Evolutionary conservation across 2,888 invertebrate genomes (phyloP).

Genomic region (Tuta absoluta): DNA sequence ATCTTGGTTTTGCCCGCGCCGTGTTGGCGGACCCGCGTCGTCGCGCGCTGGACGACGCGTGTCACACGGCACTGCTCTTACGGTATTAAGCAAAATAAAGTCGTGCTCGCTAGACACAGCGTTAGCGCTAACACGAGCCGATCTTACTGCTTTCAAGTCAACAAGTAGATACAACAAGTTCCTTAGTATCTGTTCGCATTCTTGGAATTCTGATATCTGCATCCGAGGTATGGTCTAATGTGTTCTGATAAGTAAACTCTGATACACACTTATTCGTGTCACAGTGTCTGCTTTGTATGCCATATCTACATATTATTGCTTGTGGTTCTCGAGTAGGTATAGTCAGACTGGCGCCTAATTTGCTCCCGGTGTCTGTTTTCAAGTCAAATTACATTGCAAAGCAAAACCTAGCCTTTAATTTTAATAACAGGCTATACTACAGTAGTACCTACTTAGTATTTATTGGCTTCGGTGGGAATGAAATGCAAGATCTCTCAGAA

Average conservation of each 20-base stretch:
- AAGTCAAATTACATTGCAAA: no score
- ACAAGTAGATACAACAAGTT: neutral
- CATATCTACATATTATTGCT: no score
- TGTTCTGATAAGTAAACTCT: neutral
- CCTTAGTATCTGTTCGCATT: neutral
- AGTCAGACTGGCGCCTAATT: neutral
- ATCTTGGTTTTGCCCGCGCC: no score
- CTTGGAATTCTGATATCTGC: slow-evolving; percentile 3
- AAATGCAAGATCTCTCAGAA: no score
- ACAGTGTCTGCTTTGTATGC: neutral
- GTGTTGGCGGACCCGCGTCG: no score
- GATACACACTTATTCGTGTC: slow-evolving; percentile 1
- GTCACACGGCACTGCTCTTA: no score
- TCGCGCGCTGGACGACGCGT: no score
- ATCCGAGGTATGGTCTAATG: neutral
- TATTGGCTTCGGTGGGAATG: no score
- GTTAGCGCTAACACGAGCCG: neutral
- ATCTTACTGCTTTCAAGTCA: neutral
- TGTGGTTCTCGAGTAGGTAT: neutral
- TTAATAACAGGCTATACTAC: neutral
- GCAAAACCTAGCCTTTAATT: neutral
- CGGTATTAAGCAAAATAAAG: no score
- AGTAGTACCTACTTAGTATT: no score
- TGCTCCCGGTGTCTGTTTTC: no score
- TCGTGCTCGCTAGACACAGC: no score